Conservation (phyloP, 1,140 invertebrate species). For the Eriosoma lanigerum region DNA sequence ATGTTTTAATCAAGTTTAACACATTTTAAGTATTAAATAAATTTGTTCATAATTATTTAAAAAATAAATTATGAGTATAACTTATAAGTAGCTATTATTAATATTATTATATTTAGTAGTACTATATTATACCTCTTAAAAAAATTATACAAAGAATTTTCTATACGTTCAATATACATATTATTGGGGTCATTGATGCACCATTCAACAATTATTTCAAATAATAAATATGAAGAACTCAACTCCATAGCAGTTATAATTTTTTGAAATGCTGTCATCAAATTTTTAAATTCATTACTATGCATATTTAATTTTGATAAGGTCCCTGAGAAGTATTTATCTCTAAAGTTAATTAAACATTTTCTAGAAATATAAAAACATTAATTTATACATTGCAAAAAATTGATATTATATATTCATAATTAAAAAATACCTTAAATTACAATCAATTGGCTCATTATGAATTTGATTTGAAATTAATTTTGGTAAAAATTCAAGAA, state of each 20-base stretch:
- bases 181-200: constrained; percentile 12
- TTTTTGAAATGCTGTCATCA: background rate
- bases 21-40: too few species aligned
- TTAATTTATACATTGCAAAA: background rate
- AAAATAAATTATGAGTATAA: too few species aligned
- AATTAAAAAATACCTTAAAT: background rate
- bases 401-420: background rate
- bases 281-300: background rate
- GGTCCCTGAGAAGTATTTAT: background rate
- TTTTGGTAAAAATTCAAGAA: constrained; percentile 21
- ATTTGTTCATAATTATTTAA: too few species aligned
- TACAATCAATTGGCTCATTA: background rate
- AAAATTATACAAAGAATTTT: constrained; percentile 5
- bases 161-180: background rate
- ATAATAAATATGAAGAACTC: constrained; percentile 16
- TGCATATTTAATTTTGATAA: background rate
- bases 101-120: too few species aligned
- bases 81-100: too few species aligned
- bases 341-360: background rate
- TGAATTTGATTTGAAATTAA: background rate
- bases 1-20: too few species aligned
- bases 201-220: constrained; percentile 30
- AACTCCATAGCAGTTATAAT: constrained; percentile 8
- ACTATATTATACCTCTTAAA: constrained; percentile 16
- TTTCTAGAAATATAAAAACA: constrained; percentile 24